Evolutionary conservation across 1,140 invertebrate genomes (phyloP), one percentile per base, ranked within the genome.

Genomic region (Lasioglossum baleicum): DNA sequence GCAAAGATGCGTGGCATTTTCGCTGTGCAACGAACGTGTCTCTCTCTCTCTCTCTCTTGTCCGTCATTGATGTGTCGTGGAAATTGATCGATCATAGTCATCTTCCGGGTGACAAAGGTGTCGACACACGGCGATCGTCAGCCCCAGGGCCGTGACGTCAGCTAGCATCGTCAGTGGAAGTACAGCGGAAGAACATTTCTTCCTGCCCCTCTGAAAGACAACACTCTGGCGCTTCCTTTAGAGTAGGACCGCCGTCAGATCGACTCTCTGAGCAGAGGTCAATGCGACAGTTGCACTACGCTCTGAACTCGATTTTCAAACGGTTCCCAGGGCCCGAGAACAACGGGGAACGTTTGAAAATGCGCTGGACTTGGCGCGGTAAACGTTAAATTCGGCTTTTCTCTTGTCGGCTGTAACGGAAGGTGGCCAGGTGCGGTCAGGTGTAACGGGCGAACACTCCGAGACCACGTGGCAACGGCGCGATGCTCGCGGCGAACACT

Each of bases 401-500:
- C 44, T 48, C 10, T 48, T 11, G 44, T 48, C 42, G 15, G 61
- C 69, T 65, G 61, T 61, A 79, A 73, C 64, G 69, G 22, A 73
- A 58, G 70, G 51, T 20, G 26, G n/a, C 53, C 75, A 70, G 17
- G 17, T 22, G 17, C 7, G 40, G 56, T 44, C 26, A 17, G 26
- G 15, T 11, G 11, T 65, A 64, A 72, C n/a, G 48, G 71, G 35
- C 44, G n/a, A 72, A 72, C 44, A 65, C 22, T 64, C 8, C 35
- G 44, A n/a, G 44, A 73, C 20, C 26, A 20, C 22, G n/a, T 56
- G 17, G 31, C n/a, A 79, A 73, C 22, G 31, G 56, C 84, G 75
- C 77, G 71, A 84, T 31, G 75, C 74, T 71, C 73, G 87, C 69
- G 77, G 70, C 66, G 83, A 81, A 75, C 89, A 83, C 80, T 87